Evolutionary conservation across 2,797 vertebrate genomes (phyloP), one percentile per base, ranked within the genome.

Genomic region (Carcharodon carcharias): DNA sequence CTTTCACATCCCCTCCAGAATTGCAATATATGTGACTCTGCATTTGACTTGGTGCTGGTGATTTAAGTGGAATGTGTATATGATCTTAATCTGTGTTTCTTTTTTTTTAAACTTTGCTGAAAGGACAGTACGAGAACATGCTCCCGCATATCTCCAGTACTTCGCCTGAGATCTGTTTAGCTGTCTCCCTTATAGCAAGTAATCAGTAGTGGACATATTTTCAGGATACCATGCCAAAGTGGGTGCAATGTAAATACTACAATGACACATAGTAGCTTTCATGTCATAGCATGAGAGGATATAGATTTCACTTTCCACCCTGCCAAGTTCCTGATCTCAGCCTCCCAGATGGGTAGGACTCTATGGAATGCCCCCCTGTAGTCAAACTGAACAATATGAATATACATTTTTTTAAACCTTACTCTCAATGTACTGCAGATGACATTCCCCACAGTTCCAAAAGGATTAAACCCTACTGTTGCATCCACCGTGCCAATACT

Each of bases 371-470:
- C 12, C 63, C 9, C 45, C 31, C 63, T 26, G n/a, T 18, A 31
- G 6, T 93, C 63, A 67, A 67, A 1, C 21, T 45, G n/a, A 40
- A 93, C 61, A 67, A 67, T 26, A 93, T 93, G 61, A 93, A 93
- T 93, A 93, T 93, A 67, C 91, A 93, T 93, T 45, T 65, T 67
- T 91, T 93, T 8, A 93, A 93, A 67, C 7, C 63, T 67, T 11
- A 67, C 18, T 4, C n/a, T 91, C 88, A 14, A 14, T 93, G 61
- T 67, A 21, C 21, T 35, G 35, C n/a, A 67, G 63, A 67, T 93
- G 91, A 93, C 63, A 45, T 93, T 93, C 28, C 91, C 28, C 63
- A 45, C 11, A 67, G 61, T 40, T 67, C 61, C 91, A 93, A 67
- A 93, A 67, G 91, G 91, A 93, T 93, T 93, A 93, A 61, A 35